A percentile compares a stretch with the other conserved stretches of the same genome.
These are phyloP conservation scores for Eueides isabella DNA, from an alignment of 1,140 invertebrate species.

Conservation along the genomic window DNA sequence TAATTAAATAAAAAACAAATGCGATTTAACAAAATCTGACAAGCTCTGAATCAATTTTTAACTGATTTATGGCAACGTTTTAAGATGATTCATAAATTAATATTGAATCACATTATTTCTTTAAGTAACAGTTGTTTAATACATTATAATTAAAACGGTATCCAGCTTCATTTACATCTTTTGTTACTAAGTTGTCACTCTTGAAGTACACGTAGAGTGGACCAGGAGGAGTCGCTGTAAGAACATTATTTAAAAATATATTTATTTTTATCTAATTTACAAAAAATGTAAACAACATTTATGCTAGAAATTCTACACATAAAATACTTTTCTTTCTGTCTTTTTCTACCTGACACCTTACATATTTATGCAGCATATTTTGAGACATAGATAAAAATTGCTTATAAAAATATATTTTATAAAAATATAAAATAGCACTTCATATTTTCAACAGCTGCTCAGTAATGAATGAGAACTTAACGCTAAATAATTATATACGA, in stretches of 20 bases:
- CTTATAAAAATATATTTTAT: too few relatives aligned
- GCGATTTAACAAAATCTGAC: background rate
- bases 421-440: too few relatives aligned
- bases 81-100: background rate
- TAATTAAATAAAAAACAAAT: background rate
- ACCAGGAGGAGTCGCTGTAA: conserved; percentile 71
- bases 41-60: background rate
- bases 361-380: too few relatives aligned
- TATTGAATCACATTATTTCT: conserved; percentile 32
- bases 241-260: conserved; percentile 19
- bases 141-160: conserved; percentile 77
- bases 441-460: too few relatives aligned
- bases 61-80: background rate
- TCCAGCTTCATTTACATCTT: conserved; percentile 61
- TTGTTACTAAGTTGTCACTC: conserved; percentile 71
- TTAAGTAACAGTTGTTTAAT: conserved; percentile 73
- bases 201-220: conserved; percentile 77
- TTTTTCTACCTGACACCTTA: too few relatives aligned
- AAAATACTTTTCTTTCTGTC: too few relatives aligned
- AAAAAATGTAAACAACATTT: too few relatives aligned
- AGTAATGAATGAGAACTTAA: too few relatives aligned
- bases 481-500: too few relatives aligned
- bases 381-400: too few relatives aligned
- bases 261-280: too few relatives aligned
- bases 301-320: too few relatives aligned